These are phyloP conservation scores for Araneus ventricosus DNA, from an alignment of 1,140 invertebrate species.

Conservation along the genomic window DNA sequence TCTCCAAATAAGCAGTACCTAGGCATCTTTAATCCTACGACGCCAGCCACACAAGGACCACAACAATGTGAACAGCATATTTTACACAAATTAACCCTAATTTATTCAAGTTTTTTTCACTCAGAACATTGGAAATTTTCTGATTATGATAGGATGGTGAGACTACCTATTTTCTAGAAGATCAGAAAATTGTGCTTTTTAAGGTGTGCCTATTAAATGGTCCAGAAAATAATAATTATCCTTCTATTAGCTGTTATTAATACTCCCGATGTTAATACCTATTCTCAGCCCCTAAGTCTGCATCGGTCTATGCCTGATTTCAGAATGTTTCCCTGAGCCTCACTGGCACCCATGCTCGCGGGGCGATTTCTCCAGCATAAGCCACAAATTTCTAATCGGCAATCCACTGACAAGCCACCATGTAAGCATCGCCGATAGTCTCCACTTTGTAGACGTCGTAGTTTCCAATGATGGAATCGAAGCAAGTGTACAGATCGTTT, in stretches of 20 bases:
- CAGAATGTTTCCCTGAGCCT: slow-evolving; percentile 86
- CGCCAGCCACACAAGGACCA: slow-evolving; percentile 83
- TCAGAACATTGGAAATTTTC: too few species aligned
- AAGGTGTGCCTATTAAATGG: too few species aligned
- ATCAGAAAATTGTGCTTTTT: too few species aligned
- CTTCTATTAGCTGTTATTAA: too few species aligned
- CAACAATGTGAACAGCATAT: neutral
- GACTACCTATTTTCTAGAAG: too few species aligned
- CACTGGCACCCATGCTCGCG: slow-evolving; percentile 88
- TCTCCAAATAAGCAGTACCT: slow-evolving; percentile 94
- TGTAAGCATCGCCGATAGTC: slow-evolving; percentile 86
- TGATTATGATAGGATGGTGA: too few species aligned
- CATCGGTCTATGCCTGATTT: slow-evolving; percentile 86
- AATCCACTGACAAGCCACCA: slow-evolving; percentile 88
- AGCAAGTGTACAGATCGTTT: slow-evolving; percentile 89
- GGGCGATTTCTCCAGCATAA: slow-evolving; percentile 91
- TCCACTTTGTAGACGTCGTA: slow-evolving; percentile 89
- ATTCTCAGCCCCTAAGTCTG: slow-evolving; percentile 87
- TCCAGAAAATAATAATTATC: too few species aligned
- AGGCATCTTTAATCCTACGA: slow-evolving; percentile 94
- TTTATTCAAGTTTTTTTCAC: too few species aligned
- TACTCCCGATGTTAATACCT: slow-evolving; percentile 83
- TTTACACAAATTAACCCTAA: too few species aligned
- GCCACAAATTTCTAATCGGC: slow-evolving; percentile 83
- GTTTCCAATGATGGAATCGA: slow-evolving; percentile 88